phyloP scores from a whole-genome alignment of 2,888 invertebrate genomes.

The Antitype chi region DNA sequence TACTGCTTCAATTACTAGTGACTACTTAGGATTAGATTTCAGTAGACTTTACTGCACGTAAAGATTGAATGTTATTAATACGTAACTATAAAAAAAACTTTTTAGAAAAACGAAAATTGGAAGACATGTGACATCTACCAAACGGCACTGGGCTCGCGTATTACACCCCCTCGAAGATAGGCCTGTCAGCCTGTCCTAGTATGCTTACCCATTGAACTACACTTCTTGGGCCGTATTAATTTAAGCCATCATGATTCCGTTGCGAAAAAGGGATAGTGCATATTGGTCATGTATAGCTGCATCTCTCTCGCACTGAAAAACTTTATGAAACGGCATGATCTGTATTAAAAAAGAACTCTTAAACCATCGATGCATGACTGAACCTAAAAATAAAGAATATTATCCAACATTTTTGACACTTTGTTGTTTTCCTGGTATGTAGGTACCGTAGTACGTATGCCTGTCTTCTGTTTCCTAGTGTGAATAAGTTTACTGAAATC shows the following conservation, averaged over 20 bases:
- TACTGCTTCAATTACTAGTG: slow-evolving; percentile 87
- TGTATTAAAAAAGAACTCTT: not conserved
- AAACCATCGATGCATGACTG: not conserved
- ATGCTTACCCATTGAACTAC: not conserved
- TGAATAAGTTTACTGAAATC: slow-evolving; percentile 75
- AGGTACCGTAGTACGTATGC: not conserved
- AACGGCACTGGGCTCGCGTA: too few relatives aligned
- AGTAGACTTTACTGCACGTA: slow-evolving; percentile 64
- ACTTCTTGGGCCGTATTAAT: not conserved
- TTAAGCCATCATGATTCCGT: not conserved
- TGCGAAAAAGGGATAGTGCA: too few relatives aligned
- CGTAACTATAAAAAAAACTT: too few relatives aligned
- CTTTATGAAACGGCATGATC: too few relatives aligned
- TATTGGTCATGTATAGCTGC: not conserved
- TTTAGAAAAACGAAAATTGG: too few relatives aligned
- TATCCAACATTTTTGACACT: not conserved
- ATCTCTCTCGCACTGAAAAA: not conserved
- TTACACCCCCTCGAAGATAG: too few relatives aligned
- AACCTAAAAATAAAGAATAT: not conserved
- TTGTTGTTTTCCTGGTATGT: not conserved
- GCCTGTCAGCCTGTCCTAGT: too few relatives aligned
- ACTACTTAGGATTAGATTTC: slow-evolving; percentile 77
- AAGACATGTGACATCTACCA: too few relatives aligned
- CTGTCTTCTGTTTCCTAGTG: not conserved
- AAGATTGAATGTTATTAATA: too few relatives aligned